Conservation (phyloP, 2,888 invertebrate genomes). For the Parascotia fuliginaria region DNA sequence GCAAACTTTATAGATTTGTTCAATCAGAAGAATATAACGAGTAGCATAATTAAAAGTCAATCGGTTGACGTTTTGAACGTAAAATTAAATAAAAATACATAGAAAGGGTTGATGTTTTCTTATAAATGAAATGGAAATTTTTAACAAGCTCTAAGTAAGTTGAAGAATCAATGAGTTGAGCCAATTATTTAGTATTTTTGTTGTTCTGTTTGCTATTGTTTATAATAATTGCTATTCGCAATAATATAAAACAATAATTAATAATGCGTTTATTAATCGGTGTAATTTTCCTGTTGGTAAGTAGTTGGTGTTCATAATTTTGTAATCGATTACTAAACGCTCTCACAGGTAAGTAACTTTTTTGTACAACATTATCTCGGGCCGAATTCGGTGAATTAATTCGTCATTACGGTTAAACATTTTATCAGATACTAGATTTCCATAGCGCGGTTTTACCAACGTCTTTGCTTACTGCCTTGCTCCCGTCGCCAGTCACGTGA, state of each 20-base stretch:
- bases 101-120: conserved; percentile 73
- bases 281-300: background rate
- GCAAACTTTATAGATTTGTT: conserved; percentile 46
- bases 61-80: conserved; percentile 46
- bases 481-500: too few relatives aligned
- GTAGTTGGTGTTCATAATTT: background rate
- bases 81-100: conserved; percentile 51
- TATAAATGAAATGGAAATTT: conserved; percentile 82
- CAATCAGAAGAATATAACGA: conserved; percentile 75
- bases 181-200: conserved; percentile 67
- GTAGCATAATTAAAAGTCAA: conserved; percentile 68
- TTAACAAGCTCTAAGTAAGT: conserved; percentile 70
- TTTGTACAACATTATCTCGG: too few relatives aligned
- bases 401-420: too few relatives aligned
- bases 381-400: too few relatives aligned
- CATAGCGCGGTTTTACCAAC: too few relatives aligned
- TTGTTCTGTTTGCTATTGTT: conserved; percentile 47
- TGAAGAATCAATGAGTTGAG: conserved; percentile 60
- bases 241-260: conserved; percentile 21
- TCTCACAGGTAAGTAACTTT: too few relatives aligned
- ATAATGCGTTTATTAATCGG: conserved; percentile 13
- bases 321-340: too few relatives aligned
- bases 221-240: conserved; percentile 6
- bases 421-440: too few relatives aligned
- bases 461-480: too few relatives aligned